Evolutionary conservation across 2,888 invertebrate species (phyloP).

Genomic region (Spisula subtruncata): DNA sequence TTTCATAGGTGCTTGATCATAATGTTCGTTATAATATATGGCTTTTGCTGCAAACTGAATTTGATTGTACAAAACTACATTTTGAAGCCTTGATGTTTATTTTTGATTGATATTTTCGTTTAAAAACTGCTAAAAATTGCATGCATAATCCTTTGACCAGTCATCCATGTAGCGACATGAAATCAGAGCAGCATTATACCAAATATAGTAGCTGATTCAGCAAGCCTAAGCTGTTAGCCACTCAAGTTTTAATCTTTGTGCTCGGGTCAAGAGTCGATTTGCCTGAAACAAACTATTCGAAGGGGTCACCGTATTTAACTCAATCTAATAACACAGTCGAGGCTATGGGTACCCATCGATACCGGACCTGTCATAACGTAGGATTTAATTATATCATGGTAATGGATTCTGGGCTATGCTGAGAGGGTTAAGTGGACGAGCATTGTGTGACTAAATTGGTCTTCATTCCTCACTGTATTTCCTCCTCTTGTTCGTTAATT

Average conservation of each 20-base stretch:
- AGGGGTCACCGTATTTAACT: slow-evolving; percentile 5
- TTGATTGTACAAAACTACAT: background rate
- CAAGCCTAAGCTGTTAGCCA: background rate
- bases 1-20: background rate
- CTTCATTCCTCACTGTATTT: background rate
- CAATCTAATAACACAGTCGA: background rate
- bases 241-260: background rate
- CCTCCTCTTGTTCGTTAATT: background rate
- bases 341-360: background rate
- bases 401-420: background rate
- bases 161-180: background rate
- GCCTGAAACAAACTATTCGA: background rate
- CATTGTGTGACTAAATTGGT: background rate
- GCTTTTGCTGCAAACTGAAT: background rate
- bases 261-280: slow-evolving; percentile 4
- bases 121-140: background rate
- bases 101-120: background rate
- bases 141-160: background rate
- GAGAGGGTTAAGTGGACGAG: background rate
- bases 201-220: background rate
- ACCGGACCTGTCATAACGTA: background rate
- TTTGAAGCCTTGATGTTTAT: background rate
- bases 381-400: slow-evolving; percentile 26
- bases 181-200: background rate
- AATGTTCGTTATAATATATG: background rate